phyloP scores from a whole-genome alignment of 2,113 vertebrate species.

The Callocephalon fimbriatum region DNA sequence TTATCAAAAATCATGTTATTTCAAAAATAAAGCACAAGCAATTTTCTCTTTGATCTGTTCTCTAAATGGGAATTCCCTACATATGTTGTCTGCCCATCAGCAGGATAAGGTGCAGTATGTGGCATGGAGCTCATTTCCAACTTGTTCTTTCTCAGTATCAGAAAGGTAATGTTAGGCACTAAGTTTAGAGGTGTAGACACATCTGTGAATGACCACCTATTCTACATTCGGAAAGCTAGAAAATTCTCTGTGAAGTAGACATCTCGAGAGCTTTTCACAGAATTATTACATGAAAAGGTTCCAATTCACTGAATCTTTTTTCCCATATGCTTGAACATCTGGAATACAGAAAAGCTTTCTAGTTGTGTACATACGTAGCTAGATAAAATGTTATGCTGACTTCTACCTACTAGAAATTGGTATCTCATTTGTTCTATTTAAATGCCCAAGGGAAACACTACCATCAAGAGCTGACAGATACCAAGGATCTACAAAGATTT shows the following conservation, averaged over 20 bases:
- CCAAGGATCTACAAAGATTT: not conserved
- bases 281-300: conserved; percentile 52
- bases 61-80: not conserved
- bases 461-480: not conserved
- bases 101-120: not conserved
- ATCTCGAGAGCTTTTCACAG: conserved; percentile 39
- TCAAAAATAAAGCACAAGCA: not conserved
- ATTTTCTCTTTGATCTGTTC: not conserved
- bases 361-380: not conserved
- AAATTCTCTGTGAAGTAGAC: conserved; percentile 31
- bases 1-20: not conserved
- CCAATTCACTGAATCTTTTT: conserved; percentile 43
- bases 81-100: not conserved
- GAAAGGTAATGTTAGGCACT: not conserved
- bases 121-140: not conserved
- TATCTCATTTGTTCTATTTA: not conserved
- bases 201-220: conserved; percentile 14
- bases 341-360: conserved; percentile 20
- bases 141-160: not conserved
- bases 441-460: conserved; percentile 9
- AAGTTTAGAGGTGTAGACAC: not conserved
- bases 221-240: conserved; percentile 6
- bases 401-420: not conserved
- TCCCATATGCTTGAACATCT: conserved; percentile 68
- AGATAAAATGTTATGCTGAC: conserved; percentile 6